Evolutionary conservation across 2,113 vertebrate genomes (phyloP), one percentile per base, ranked within the genome.

Genomic region (Mesoclemmys tuberculata): DNA sequence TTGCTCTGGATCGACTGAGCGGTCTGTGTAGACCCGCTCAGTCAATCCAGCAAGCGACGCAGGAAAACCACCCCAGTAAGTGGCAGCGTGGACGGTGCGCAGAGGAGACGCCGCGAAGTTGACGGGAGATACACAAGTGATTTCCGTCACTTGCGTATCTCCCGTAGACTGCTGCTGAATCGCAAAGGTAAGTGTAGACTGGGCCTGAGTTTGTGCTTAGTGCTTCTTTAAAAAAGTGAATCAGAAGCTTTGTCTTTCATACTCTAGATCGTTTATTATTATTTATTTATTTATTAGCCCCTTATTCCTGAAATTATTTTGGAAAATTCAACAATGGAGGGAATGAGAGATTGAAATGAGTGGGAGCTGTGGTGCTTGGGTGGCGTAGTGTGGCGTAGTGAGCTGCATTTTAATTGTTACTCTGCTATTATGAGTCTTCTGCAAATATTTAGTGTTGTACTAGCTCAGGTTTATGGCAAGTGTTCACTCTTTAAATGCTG

Each of bases 361-460:
- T 84, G 52, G 12, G 0, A 31, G 21, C 38, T 87, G 58, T 78
- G 41, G 12, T 31, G 12, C 8, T 51, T 1, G 29, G 31, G 19
- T 10, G 3, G 8, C 29, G 5, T 5, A 55, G 26, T 0, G 2
- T 24, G 46, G 4, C 51, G 38, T 24, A 44, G 19, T 68, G 22
- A 51, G 3, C 27, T 6, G 90, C 11, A n/a, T 56, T 48, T 81
- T 83, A 61, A 29, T 27, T 54, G 14, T 54, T 92, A 52, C 27
- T 93, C 48, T 24, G 14, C 31, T 51, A 64, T 38, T n/a, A 75
- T 11, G 54, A 26, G 35, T 68, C 54, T 71, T 84, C 29, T 84
- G 83, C 75, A 80, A 88, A 52, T 84, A 86, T 10, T 84, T 31
- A 16, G n/a, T 51, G 22, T 68, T 90, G 46, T 3, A 81, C 16